Conservation (phyloP, 2,888 invertebrate species). For the Brenthis ino region DNA sequence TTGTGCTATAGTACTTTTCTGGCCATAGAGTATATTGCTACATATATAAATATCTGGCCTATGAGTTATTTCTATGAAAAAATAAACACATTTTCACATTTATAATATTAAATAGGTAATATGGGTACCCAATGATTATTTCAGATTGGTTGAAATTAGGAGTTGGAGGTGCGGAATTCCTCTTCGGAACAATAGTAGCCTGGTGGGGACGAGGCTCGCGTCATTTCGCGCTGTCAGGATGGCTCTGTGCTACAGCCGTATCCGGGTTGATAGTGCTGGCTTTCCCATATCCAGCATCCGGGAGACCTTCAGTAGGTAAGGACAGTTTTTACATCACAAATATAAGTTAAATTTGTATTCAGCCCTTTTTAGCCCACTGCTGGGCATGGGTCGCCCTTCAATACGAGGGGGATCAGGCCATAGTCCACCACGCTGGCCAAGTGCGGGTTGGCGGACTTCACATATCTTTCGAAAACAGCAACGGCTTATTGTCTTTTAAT, state of each 20-base stretch:
- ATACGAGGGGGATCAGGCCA: no score
- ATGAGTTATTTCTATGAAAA: not conserved
- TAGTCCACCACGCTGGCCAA: no score
- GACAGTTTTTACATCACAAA: not conserved
- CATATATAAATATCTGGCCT: no score
- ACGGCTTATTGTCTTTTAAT: not conserved
- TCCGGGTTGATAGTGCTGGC: slow-evolving; percentile 60
- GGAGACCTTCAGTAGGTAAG: slow-evolving; percentile 58
- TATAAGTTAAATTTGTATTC: no score
- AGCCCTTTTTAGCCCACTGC: no score
- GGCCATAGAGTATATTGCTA: no score
- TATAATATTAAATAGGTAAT: not conserved
- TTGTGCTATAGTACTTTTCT: not conserved
- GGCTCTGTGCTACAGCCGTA: slow-evolving; percentile 55
- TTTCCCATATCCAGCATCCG: slow-evolving; percentile 55
- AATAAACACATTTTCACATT: not conserved
- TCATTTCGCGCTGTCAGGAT: slow-evolving; percentile 56
- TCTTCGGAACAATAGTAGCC: slow-evolving; percentile 54
- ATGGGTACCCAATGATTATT: slow-evolving; percentile 21
- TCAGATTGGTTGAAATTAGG: slow-evolving; percentile 64
- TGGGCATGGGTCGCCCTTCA: no score
- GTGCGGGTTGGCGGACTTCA: no score
- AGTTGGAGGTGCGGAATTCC: slow-evolving; percentile 54
- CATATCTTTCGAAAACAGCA: not conserved
- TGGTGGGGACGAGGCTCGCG: slow-evolving; percentile 60